Evolutionary conservation across 2,113 vertebrate genomes (phyloP).

Genomic region (Chunga burmeisteri): DNA sequence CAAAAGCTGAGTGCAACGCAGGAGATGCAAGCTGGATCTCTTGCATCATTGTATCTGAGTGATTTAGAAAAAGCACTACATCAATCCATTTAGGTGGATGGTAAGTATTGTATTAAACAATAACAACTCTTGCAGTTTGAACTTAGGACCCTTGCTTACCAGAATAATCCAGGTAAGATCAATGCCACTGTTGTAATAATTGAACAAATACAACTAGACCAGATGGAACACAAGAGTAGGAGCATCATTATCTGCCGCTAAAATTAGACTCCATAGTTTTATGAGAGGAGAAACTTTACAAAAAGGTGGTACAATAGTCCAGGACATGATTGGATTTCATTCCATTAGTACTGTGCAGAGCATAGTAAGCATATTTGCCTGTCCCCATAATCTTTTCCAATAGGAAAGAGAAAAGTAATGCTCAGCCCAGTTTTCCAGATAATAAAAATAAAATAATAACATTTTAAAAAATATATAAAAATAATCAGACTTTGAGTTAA

Average conservation of each 20-base stretch:
- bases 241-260: background rate
- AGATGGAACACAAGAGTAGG: background rate
- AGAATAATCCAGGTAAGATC: background rate
- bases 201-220: background rate
- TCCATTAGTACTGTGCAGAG: background rate
- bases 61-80: background rate
- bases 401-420: background rate
- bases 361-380: background rate
- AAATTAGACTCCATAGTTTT: background rate
- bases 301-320: background rate
- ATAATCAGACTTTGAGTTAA: background rate
- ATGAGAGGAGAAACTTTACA: background rate
- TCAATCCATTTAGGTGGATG: background rate
- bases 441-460: background rate
- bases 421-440: background rate
- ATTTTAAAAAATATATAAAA: fast-evolving
- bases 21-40: background rate
- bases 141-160: background rate
- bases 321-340: background rate
- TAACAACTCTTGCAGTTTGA: background rate
- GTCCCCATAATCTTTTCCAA: background rate
- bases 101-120: background rate
- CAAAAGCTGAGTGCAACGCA: background rate
- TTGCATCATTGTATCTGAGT: background rate
- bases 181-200: background rate